Base-by-base conservation (phyloP, 2,113 vertebrate genomes). In the Sisor rabdophorus region DNA sequence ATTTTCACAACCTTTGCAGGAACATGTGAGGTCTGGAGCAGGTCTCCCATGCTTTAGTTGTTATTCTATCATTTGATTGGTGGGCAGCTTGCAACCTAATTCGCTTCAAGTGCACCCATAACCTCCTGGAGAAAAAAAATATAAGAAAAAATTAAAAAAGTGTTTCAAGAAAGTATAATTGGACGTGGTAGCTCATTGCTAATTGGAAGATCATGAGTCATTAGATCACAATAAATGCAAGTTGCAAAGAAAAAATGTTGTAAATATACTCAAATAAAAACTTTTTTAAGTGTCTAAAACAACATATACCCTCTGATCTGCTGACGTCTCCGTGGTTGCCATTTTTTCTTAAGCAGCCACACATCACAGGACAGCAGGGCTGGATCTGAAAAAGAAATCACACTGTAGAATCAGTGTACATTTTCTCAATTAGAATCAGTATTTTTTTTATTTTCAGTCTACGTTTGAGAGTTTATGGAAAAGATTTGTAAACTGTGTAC, bases 1-100 rank as follows among this genome's bases (percentile, higher is more conserved):
- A 36, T 22, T 47, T 59, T 10, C 32, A 72, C 72, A 13, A 83
- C 82, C 82, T 76, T 30, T 64, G 50, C 69, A 79, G 68, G 54
- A 83, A 83, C 3, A 76, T 73, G 28, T 83, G 82, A 63, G 73
- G 76, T 74, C 82, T 83, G 26, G 76, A 76, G 63, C 82, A 83
- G 48, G 1, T 17, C 0, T n/a, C 17, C 26, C 44, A 30, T 8
- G 17, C 15, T 73, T 7, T 44, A 40, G 65, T 32, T 17, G 20
- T 3, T 5, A 13, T 20, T 17, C 2, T 36, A 52, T 22, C 47
- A 13, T 28, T 28, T 0, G 22, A 72, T 40, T 47, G 26, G 50
- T 63, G 44, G 26, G 2, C 24, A 26, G 72, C 68, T 30, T 59
- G 54, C 48, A 40, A 24, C 32, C 79, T 71, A 58, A 83, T 79